Evolutionary conservation across 2,113 vertebrate species (phyloP).

Genomic region (Eclectus roratus): DNA sequence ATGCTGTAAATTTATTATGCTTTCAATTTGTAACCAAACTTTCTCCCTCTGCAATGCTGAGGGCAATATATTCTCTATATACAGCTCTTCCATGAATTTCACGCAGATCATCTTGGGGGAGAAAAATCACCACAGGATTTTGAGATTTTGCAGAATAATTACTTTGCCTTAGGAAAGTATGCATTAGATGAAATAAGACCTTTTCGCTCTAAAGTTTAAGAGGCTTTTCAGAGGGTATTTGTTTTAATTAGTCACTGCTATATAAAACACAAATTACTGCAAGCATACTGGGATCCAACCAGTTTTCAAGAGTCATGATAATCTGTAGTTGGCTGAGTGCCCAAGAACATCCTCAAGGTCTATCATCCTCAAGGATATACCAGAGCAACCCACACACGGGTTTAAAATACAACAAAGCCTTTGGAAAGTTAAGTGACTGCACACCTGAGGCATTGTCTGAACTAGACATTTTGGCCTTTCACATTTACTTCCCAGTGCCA

Average conservation of each 20-base stretch:
- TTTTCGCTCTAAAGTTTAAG: background rate
- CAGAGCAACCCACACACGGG: background rate
- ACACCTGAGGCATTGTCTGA: background rate
- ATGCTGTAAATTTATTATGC: background rate
- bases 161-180: background rate
- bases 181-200: background rate
- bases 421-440: background rate
- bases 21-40: background rate
- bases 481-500: background rate
- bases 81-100: background rate
- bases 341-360: conserved; percentile 2
- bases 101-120: background rate
- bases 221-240: background rate
- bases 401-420: background rate
- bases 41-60: background rate
- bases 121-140: background rate
- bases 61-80: background rate
- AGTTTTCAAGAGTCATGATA: background rate
- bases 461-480: background rate
- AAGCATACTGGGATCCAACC: background rate
- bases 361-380: background rate
- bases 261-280: background rate
- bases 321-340: background rate
- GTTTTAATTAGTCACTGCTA: background rate
- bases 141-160: background rate